Conservation (phyloP, 2,797 vertebrate genomes). For the Notamacropus eugenii region DNA sequence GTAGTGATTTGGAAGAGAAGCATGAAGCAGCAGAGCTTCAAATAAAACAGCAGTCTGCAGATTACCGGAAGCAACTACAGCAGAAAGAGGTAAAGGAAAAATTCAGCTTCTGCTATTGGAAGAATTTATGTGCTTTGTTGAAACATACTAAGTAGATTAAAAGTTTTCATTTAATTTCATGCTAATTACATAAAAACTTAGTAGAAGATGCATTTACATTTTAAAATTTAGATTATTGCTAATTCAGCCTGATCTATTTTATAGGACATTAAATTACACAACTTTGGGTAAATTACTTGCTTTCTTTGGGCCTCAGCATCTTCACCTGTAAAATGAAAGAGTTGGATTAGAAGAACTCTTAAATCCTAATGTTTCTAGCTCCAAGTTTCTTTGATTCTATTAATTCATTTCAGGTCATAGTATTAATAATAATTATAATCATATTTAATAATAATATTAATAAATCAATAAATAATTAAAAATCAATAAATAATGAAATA, state of each 20-base stretch:
- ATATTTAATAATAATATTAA: too few species aligned
- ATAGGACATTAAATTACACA: not conserved
- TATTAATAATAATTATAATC: not conserved
- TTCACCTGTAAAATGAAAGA: not conserved
- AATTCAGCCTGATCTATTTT: constrained; percentile 19
- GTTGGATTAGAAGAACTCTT: not conserved
- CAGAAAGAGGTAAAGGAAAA: constrained; percentile 92
- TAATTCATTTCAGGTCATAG: not conserved
- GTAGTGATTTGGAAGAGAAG: constrained; percentile 95
- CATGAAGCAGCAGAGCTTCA: constrained; percentile 96
- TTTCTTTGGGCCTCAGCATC: not conserved
- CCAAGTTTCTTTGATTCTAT: not conserved
- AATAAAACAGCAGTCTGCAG: constrained; percentile 92
- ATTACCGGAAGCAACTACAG: constrained; percentile 92
- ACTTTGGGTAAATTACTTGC: not conserved
- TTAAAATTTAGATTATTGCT: not conserved
- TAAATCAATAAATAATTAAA: too few species aligned
- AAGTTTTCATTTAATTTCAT: not conserved
- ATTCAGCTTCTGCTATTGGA: not conserved
- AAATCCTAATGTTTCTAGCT: not conserved
- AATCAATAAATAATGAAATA: too few species aligned
- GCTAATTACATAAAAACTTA: constrained; percentile 17
- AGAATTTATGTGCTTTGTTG: constrained; percentile 8
- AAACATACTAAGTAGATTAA: not conserved
- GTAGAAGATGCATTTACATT: constrained; percentile 21